Evolutionary conservation across 2,797 vertebrate species (phyloP).

Genomic region (Pterois miles): DNA sequence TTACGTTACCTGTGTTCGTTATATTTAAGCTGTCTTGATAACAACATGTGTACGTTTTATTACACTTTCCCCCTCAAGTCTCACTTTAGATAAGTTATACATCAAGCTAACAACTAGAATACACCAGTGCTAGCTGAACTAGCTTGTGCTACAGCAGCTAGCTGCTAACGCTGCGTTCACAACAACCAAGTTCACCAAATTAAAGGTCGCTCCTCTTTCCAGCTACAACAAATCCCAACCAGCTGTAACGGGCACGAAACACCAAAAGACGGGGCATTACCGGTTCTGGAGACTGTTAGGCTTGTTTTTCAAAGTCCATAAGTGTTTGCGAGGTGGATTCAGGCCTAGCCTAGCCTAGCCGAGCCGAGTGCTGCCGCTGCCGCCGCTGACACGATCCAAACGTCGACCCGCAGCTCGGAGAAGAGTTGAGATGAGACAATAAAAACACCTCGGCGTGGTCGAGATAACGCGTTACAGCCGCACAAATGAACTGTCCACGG

Average conservation of each 20-base stretch:
- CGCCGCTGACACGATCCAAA: constrained; percentile 46
- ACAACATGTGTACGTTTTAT: background rate
- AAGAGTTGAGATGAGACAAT: constrained; percentile 30
- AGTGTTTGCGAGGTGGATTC: constrained; percentile 52
- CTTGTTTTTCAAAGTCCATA: constrained; percentile 68
- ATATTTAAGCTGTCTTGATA: fast-evolving
- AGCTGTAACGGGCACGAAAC: background rate
- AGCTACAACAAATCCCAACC: background rate
- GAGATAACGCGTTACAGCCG: background rate
- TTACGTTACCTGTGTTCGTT: fast-evolving
- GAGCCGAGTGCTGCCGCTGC: constrained; percentile 1
- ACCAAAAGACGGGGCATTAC: constrained; percentile 25
- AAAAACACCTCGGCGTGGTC: constrained; percentile 12
- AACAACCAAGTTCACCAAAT: constrained; percentile 40
- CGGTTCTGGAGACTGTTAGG: constrained; percentile 44
- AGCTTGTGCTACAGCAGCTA: constrained; percentile 42
- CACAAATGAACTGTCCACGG: background rate
- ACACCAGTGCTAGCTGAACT: constrained; percentile 25
- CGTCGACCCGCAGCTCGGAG: constrained; percentile 25
- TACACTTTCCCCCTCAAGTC: constrained; percentile 1
- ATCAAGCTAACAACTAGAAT: constrained; percentile 4
- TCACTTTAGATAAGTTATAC: constrained; percentile 13
- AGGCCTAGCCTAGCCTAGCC: constrained; percentile 63
- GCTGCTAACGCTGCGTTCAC: constrained; percentile 45
- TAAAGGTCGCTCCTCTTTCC: background rate